Percentiles rank a stretch among this genome's conserved stretches.
Evolutionary conservation across 2,797 vertebrate genomes (phyloP).

Genomic region (Telmatherina bonti): DNA sequence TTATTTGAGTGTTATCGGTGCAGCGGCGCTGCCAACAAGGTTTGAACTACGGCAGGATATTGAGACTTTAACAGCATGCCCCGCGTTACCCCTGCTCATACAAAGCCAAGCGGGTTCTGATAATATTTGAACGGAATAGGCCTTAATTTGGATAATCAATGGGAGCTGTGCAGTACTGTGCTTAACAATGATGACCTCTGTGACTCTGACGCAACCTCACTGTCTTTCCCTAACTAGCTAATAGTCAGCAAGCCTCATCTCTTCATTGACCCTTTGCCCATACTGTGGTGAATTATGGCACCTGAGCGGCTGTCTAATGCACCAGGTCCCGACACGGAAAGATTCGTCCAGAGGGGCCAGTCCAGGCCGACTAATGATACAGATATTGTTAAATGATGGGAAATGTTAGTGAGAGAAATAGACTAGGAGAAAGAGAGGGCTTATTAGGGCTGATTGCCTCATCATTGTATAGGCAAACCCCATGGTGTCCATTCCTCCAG

Average conservation of each 20-base stretch:
- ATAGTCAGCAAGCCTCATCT: slow-evolving; percentile 74
- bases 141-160: not conserved
- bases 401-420: slow-evolving; percentile 58
- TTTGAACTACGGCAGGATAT: not conserved
- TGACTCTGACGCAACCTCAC: slow-evolving; percentile 71
- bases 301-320: slow-evolving; percentile 72
- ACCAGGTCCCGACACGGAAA: slow-evolving; percentile 72
- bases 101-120: not conserved
- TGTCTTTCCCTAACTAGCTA: slow-evolving; percentile 74
- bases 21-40: not conserved
- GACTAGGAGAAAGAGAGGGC: slow-evolving; percentile 35
- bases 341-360: slow-evolving; percentile 70
- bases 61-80: not conserved
- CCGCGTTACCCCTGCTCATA: not conserved
- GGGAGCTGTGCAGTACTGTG: slow-evolving; percentile 27
- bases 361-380: slow-evolving; percentile 75
- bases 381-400: slow-evolving; percentile 77
- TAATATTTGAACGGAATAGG: not conserved
- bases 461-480: slow-evolving; percentile 71
- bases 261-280: slow-evolving; percentile 77
- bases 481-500: slow-evolving; percentile 72
- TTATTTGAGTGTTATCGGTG: not conserved
- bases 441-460: slow-evolving; percentile 74
- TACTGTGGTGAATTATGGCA: slow-evolving; percentile 79
- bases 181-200: slow-evolving; percentile 67